Conservation (phyloP, 2,113 vertebrate species). For the Peromyscus leucopus region DNA sequence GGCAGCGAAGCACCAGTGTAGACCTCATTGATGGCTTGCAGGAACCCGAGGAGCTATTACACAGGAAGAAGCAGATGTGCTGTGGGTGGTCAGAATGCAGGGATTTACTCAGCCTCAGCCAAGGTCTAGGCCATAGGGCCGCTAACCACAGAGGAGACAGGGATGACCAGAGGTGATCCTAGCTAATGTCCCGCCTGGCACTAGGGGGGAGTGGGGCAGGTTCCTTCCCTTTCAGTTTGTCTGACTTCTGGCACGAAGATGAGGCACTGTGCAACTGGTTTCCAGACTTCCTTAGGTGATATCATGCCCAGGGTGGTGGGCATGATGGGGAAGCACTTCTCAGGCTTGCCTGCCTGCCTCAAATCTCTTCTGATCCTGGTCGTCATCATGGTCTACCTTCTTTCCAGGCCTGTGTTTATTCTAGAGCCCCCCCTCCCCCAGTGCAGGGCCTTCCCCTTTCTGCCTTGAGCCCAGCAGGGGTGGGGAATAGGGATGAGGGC, state of each 20-base stretch:
- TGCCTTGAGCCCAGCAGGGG: not conserved
- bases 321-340: not conserved
- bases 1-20: not conserved
- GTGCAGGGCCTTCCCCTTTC: not conserved
- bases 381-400: not conserved
- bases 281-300: not conserved
- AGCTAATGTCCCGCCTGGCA: not conserved
- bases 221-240: not conserved
- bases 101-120: not conserved
- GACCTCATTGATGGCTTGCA: slow-evolving; percentile 4
- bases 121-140: not conserved
- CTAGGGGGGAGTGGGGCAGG: not conserved
- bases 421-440: not conserved
- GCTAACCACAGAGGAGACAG: not conserved
- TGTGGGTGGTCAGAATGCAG: not conserved
- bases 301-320: not conserved
- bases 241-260: not conserved
- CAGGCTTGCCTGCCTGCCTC: not conserved
- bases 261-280: not conserved
- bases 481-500: not conserved
- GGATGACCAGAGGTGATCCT: not conserved
- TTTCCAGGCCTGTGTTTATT: not conserved
- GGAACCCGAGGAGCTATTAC: not conserved
- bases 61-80: not conserved
- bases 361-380: rapidly evolving